phyloP scores from a whole-genome alignment of 2,113 vertebrate genomes.

The Rhodinocichla rosea region DNA sequence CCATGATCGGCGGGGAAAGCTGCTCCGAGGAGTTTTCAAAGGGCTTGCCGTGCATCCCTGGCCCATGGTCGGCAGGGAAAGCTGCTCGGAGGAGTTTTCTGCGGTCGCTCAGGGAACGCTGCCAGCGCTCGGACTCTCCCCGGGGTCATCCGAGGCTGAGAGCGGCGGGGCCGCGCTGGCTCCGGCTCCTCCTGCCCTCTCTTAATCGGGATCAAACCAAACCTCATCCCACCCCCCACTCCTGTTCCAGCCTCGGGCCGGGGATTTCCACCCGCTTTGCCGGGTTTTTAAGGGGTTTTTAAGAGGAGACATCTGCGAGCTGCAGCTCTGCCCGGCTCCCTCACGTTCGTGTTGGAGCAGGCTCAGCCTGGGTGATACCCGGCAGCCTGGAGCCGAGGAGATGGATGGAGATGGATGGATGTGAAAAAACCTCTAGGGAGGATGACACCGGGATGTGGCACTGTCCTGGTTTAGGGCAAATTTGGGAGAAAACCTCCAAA shows the following conservation, averaged over 20 bases:
- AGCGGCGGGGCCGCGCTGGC: neutral
- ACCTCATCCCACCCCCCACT: neutral
- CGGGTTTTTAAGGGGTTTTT: neutral
- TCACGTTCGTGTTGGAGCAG: rapidly evolving
- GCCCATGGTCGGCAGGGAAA: neutral
- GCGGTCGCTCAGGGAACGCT: rapidly evolving
- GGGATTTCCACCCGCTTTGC: neutral
- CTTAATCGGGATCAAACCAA: neutral
- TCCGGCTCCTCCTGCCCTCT: neutral
- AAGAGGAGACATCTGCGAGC: neutral
- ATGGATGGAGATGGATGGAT: neutral
- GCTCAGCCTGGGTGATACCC: neutral
- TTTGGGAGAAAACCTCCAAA: no score
- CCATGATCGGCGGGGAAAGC: no score
- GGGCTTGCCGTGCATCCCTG: neutral
- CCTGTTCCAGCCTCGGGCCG: neutral
- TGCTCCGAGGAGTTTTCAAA: no score
- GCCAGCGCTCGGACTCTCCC: neutral
- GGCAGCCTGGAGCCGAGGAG: neutral
- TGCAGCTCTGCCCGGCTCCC: neutral
- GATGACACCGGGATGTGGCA: neutral
- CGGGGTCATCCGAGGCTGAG: neutral
- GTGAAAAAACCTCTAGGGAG: neutral
- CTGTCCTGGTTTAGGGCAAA: no score
- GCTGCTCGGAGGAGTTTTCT: neutral